Conservation (phyloP, 2,888 invertebrate genomes). For the Heliconius sara region DNA sequence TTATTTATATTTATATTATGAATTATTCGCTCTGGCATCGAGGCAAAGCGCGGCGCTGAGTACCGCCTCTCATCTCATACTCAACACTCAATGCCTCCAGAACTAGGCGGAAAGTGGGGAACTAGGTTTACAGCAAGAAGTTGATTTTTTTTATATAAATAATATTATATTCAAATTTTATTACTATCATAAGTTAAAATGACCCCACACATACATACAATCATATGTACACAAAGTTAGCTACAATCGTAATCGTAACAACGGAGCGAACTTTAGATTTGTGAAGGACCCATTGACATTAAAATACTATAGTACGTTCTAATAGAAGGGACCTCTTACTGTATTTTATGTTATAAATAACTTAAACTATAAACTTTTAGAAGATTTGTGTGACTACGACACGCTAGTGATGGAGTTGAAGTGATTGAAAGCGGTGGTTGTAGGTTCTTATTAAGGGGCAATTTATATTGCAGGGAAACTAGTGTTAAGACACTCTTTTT, state of each 20-base stretch:
- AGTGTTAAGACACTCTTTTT: neutral
- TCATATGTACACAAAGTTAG: neutral
- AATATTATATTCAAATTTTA: neutral
- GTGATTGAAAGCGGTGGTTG: neutral
- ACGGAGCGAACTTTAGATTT: constrained; percentile 18
- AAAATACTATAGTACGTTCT: constrained; percentile 15
- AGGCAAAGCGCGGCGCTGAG: too few relatives aligned
- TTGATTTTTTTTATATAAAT: neutral
- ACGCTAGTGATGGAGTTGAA: neutral
- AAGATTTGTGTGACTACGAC: neutral
- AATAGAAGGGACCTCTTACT: constrained; percentile 25
- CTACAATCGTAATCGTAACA: constrained; percentile 14
- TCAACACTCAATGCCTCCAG: too few relatives aligned
- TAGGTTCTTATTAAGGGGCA: neutral
- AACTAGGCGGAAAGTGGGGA: too few relatives aligned
- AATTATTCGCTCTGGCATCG: too few relatives aligned
- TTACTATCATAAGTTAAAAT: neutral
- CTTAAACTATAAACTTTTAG: constrained; percentile 10
- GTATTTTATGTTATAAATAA: constrained; percentile 2
- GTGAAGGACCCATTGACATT: constrained; percentile 27
- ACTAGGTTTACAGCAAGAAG: too few relatives aligned
- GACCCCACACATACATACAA: neutral
- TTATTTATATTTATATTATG: too few relatives aligned
- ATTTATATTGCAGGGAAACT: too few relatives aligned
- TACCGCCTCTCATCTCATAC: too few relatives aligned